A percentile compares a stretch with the other conserved stretches of the same genome.
Evolutionary conservation across 2,888 invertebrate species (phyloP).

Genomic region (Chironomus tentans): DNA sequence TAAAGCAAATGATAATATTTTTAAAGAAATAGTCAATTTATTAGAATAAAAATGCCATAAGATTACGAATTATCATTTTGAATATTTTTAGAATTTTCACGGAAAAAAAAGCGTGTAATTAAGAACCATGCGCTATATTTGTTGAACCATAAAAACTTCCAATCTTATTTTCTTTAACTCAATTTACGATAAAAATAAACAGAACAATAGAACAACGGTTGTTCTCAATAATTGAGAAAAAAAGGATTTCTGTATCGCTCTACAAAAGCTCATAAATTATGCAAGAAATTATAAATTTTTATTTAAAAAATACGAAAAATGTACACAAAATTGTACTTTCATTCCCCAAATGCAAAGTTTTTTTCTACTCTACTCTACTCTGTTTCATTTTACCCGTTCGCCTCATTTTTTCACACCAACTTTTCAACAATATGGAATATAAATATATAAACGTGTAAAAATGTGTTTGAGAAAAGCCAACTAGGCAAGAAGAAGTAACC

Average conservation of each 20-base stretch:
- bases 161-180: neutral
- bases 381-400: neutral
- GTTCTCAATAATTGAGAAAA: neutral
- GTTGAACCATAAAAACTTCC: no score
- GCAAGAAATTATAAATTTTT: neutral
- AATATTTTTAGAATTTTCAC: no score
- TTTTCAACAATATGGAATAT: neutral
- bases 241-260: neutral
- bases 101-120: no score
- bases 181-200: neutral
- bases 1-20: no score
- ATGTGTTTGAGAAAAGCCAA: neutral
- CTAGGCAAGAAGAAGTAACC: neutral
- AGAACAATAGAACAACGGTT: neutral
- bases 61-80: no score
- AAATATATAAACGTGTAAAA: neutral
- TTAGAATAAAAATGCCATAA: no score
- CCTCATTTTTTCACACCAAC: neutral
- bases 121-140: no score
- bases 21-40: no score
- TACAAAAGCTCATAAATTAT: neutral
- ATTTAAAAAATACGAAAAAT: neutral
- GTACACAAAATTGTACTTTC: neutral
- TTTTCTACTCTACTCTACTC: neutral
- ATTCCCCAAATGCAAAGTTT: neutral